Evolutionary conservation across 2,888 invertebrate species (phyloP), one percentile per base, ranked within the genome.

Genomic region (Amphiduros pacificus): DNA sequence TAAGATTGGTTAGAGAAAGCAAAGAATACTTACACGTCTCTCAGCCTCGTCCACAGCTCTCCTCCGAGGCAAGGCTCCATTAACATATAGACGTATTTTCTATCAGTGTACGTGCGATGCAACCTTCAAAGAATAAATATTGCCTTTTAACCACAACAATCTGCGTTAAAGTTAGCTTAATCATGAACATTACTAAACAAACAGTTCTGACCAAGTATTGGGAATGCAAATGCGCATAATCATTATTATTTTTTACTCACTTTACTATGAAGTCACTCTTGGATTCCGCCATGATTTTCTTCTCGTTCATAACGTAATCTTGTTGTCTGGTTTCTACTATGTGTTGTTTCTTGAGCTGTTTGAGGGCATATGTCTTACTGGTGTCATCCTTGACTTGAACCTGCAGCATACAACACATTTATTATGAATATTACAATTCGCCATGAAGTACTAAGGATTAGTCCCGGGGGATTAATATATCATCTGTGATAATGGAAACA

Each of bases 21-120:
- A n/a, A n/a, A n/a, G n/a, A n/a, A n/a, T n/a, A n/a, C n/a, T 74
- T 66, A 84, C 84, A 79, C 82, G 73, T 86, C 85, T 77, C 87
- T 88, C 69, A 99, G 87, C 71, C 99, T 93, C 4, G 98, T 98
- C 99, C 99, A 99, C 61, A 99, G 85, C 83, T 99, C 99, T 59
- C 99, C 99, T 55, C 98, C 99, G 60, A 99, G 87, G 81, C 98
- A 99, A 66, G 93, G 92, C 80, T 99, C 99, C 93, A 99, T 93
- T 72, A 99, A 85, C 98, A 99, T 99, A 81, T 99, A 99, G 67
- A 98, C 87, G 82, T 94, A 96, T 83, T 98, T 97, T 60, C 91
- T 87, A 84, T 99, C 98, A 84, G 94, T 95, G 84, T 96, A 98
- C 11, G 98, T 98, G 84, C 94, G 94, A 84, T 90, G 96, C 63